Base-by-base conservation (phyloP, 2,888 invertebrate species). In the Anticlea derivata region DNA sequence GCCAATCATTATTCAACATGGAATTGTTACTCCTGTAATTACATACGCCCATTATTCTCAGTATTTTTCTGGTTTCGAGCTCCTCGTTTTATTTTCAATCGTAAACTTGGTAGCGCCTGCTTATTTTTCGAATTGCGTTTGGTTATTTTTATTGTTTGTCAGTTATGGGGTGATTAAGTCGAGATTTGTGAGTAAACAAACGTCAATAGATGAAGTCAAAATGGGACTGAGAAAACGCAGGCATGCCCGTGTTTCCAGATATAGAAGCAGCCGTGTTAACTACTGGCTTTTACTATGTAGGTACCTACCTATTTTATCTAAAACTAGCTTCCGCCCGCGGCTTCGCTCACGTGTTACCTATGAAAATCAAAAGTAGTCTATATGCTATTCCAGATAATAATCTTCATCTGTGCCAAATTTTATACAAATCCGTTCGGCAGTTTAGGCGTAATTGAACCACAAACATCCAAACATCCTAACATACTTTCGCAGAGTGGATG, bases 1-100 rank as follows among this genome's bases (percentile, higher is more conserved):
- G 61, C 55, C 60, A 63, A 64, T 65, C 61, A 64, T 17, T 10
- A 7, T 39, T 20, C 8, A 20, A 12, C 7, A 10, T 20, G 24
- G 13, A 24, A n/a, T 20, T 17, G 10, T 59, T 65, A 65, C 68
- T 67, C 67, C 66, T 65, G 61, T 68, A 68, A 70, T 70, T 70
- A 68, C 31, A 2, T 29, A 39, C 38, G 27, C 50, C 20, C 52
- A 13, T 55, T 38, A 40, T 69, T 70, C 67, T 41, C 13, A 49
- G 65, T 63, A 66, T 58, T 61, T 50, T 46, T 12, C 22, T 35
- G 22, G 41, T 26, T 26, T 39, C 31, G 20, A 38, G 33, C 53
- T 46, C 27, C n/a, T 8, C 33, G 33, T 34, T 48, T 31, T 24
- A 31, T 24, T 50, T 37, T 35, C 13, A 50, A 57, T 49, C 51